Evolutionary conservation across 2,888 invertebrate species (phyloP).

Genomic region (Netelia fuscicornis): DNA sequence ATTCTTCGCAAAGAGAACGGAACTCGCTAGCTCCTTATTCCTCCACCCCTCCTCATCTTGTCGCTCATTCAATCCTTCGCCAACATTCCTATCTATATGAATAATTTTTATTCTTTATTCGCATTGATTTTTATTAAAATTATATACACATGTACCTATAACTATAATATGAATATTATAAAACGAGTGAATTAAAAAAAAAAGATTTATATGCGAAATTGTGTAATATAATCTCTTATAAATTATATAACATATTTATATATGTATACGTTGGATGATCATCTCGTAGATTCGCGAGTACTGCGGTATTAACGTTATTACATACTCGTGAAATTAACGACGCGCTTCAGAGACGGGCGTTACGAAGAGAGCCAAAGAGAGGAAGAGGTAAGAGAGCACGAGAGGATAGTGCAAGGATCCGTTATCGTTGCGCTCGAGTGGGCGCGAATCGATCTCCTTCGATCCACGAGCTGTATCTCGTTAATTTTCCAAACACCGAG

Average conservation of each 20-base stretch:
- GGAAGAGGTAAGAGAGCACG: conserved; percentile 24
- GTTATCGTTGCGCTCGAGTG: conserved; percentile 62
- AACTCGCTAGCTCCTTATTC: conserved; percentile 12
- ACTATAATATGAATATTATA: no score
- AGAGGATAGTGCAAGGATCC: conserved; percentile 27
- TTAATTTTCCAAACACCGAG: conserved; percentile 57
- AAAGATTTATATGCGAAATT: no score
- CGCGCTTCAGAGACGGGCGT: conserved; percentile 33
- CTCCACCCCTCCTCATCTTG: background rate
- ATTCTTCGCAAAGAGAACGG: conserved; percentile 30
- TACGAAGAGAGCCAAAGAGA: background rate
- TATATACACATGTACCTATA: no score
- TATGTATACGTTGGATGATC: background rate
- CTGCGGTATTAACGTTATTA: conserved; percentile 59
- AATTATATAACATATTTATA: background rate
- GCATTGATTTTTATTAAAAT: no score
- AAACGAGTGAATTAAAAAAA: no score
- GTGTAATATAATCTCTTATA: background rate
- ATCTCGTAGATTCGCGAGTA: conserved; percentile 44
- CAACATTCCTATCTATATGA: background rate
- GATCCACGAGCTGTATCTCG: conserved; percentile 61
- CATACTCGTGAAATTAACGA: conserved; percentile 53
- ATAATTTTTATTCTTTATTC: no score
- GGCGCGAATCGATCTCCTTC: conserved; percentile 64
- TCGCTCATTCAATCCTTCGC: background rate